Conservation (phyloP, 2,113 vertebrate species). For the Micronycteris hirsuta region DNA sequence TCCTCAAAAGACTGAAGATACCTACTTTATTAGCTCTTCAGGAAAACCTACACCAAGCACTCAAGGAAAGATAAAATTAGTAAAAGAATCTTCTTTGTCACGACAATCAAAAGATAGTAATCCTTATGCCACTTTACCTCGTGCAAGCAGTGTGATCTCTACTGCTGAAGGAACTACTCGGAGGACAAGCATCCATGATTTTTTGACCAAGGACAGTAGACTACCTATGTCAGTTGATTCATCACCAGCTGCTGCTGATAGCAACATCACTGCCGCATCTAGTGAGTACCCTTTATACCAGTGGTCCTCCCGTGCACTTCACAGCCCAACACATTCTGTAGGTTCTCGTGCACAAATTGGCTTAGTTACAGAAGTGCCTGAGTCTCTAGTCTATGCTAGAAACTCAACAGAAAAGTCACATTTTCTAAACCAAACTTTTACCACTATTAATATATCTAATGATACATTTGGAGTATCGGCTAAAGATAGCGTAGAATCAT, state of each 20-base stretch:
- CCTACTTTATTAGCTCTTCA: conserved; percentile 83
- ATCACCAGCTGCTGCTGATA: conserved; percentile 79
- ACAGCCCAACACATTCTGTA: conserved; percentile 64
- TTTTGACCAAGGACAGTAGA: conserved; percentile 94
- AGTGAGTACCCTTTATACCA: conserved; percentile 94
- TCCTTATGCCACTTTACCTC: conserved; percentile 90
- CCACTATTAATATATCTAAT: conserved; percentile 77
- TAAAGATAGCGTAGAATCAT: conserved; percentile 53
- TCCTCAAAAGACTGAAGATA: conserved; percentile 88
- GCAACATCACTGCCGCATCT: conserved; percentile 81
- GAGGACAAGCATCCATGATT: conserved; percentile 97
- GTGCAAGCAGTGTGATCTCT: conserved; percentile 98
- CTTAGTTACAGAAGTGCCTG: conserved; percentile 21
- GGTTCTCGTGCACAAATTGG: conserved; percentile 49
- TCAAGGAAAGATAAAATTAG: conserved; percentile 84
- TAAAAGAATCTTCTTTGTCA: conserved; percentile 82
- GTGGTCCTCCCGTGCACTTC: conserved; percentile 71
- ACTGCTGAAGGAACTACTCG: conserved; percentile 95
- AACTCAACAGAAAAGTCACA: conserved; percentile 82
- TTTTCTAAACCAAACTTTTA: conserved; percentile 84
- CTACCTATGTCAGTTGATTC: conserved; percentile 90
- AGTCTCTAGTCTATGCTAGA: conserved; percentile 73
- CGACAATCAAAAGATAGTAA: conserved; percentile 86
- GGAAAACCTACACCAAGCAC: conserved; percentile 78
- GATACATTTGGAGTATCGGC: conserved; percentile 81